These are phyloP conservation scores for Choreutis nemorana DNA, from an alignment of 2,888 invertebrate genomes.

Conservation along the genomic window DNA sequence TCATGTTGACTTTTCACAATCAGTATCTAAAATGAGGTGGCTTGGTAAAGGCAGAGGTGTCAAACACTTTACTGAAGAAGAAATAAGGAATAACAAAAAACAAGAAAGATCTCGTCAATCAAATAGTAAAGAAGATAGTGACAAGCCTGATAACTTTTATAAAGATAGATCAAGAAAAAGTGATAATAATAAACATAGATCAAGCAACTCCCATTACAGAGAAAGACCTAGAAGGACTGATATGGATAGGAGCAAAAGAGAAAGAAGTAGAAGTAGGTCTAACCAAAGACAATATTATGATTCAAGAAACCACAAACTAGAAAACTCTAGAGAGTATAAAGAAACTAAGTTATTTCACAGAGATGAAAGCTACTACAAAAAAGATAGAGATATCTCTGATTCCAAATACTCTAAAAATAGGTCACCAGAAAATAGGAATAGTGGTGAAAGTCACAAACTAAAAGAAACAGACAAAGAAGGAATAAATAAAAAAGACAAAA, in stretches of 20 bases:
- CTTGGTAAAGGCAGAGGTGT: constrained; percentile 87
- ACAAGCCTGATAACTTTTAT: constrained; percentile 7
- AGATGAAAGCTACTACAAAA: constrained; percentile 14
- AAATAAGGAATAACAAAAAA: constrained; percentile 16
- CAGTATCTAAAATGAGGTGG: constrained; percentile 94
- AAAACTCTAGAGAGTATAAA: constrained; percentile 26
- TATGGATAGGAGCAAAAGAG: constrained; percentile 2
- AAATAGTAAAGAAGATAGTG: constrained; percentile 14
- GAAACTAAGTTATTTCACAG: constrained; percentile 12
- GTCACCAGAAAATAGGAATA: constrained; percentile 5
- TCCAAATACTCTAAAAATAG: constrained; percentile 9
- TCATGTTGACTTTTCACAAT: constrained; percentile 99
- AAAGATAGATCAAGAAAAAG: constrained; percentile 6
- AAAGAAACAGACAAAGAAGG: constrained; percentile 7
- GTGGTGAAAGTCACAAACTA: constrained; percentile 8
- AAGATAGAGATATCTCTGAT: constrained; percentile 10
- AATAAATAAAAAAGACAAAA: constrained; percentile 9
- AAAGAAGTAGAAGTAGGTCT: constrained; percentile 16
- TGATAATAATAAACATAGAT: constrained; percentile 9
- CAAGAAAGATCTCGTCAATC: constrained; percentile 17
- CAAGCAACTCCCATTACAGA: too few species aligned
- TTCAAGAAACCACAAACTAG: constrained; percentile 16
- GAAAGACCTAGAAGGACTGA: constrained; percentile 3
- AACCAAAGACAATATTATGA: constrained; percentile 13
- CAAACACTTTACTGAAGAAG: constrained; percentile 55